These are phyloP conservation scores for Heliconius nattereri DNA, from an alignment of 1,140 invertebrate genomes.

Conservation along the genomic window DNA sequence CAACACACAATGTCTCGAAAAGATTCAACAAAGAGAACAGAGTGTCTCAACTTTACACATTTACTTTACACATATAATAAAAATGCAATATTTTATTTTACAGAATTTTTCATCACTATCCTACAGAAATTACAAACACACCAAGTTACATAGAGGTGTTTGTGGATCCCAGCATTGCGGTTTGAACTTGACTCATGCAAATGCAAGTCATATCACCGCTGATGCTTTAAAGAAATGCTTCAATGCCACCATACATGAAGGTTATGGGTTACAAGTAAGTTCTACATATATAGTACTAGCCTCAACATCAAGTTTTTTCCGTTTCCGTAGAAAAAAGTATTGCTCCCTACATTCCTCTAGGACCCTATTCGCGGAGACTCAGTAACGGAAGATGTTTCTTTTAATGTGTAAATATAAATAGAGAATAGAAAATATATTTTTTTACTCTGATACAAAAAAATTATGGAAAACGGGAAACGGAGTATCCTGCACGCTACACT, in stretches of 20 bases:
- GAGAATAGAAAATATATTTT: too few relatives aligned
- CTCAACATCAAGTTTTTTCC: too few relatives aligned
- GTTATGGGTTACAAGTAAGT: constrained; percentile 67
- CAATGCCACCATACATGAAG: constrained; percentile 59
- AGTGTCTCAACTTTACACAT: background rate
- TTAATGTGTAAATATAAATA: too few relatives aligned
- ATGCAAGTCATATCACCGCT: constrained; percentile 50
- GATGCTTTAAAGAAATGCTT: constrained; percentile 56
- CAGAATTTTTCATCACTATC: constrained; percentile 67
- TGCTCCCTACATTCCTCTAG: too few relatives aligned
- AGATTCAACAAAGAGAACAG: background rate
- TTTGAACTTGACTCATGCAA: constrained; percentile 59
- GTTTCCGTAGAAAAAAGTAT: too few relatives aligned
- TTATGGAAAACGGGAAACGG: too few relatives aligned
- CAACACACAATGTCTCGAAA: background rate
- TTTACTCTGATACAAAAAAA: too few relatives aligned
- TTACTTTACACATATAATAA: background rate
- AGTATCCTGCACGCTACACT: too few relatives aligned
- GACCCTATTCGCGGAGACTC: too few relatives aligned
- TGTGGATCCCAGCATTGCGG: constrained; percentile 67
- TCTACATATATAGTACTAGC: background rate
- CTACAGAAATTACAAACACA: constrained; percentile 66
- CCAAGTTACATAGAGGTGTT: constrained; percentile 67
- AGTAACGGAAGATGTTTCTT: too few relatives aligned
- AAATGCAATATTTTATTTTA: constrained; percentile 15